These are phyloP conservation scores for Vultur gryphus DNA, from an alignment of 2,797 vertebrate species.

Conservation along the genomic window DNA sequence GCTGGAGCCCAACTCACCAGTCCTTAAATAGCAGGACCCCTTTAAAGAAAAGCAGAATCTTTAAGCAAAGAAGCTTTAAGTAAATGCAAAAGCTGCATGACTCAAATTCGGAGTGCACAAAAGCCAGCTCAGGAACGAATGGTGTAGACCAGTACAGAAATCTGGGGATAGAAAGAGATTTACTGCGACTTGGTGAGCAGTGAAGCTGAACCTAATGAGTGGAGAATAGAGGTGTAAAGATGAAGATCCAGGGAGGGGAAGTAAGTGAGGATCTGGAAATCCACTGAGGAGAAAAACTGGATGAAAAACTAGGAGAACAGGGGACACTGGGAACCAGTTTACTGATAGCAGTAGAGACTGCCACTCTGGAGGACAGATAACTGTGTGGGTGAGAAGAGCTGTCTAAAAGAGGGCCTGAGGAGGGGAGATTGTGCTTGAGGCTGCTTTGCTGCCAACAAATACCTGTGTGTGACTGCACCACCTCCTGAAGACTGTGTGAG, in stretches of 20 bases:
- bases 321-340: not conserved
- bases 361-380: not conserved
- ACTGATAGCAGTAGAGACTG: not conserved
- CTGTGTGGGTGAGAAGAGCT: not conserved
- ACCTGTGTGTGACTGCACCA: not conserved
- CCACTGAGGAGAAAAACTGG: not conserved
- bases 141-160: not conserved
- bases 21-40: not conserved
- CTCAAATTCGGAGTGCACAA: fast-evolving
- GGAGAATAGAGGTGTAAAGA: not conserved
- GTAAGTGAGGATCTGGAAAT: not conserved
- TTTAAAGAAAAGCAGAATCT: not conserved
- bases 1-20: not conserved
- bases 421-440: not conserved
- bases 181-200: not conserved
- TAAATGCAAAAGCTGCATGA: not conserved
- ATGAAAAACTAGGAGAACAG: not conserved
- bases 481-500: not conserved
- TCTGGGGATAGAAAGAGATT: not conserved
- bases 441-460: not conserved
- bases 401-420: not conserved
- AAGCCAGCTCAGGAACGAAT: not conserved
- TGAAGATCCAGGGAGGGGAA: not conserved
- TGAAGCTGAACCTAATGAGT: not conserved
- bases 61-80: not conserved